phyloP scores from a whole-genome alignment of 2,888 invertebrate genomes.

The Ochropleura leucogaster region DNA sequence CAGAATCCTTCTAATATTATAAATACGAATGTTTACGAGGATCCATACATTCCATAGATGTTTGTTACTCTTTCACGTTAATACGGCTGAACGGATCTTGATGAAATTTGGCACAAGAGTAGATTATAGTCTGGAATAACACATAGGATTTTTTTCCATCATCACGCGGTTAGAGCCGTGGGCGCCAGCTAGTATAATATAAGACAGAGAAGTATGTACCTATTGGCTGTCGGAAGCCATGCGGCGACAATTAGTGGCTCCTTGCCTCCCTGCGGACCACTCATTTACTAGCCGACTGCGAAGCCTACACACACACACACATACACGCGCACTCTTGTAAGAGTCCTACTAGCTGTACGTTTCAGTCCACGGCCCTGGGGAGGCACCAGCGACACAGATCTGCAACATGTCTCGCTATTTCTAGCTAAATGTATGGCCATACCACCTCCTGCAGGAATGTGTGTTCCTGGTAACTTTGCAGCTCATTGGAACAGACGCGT shows the following conservation, averaged over 20 bases:
- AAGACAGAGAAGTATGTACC: not conserved
- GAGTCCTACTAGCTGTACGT: not conserved
- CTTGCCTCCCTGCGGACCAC: not conserved
- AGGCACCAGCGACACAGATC: not conserved
- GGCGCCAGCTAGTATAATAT: no score
- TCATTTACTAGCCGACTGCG: not conserved
- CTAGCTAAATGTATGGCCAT: not conserved
- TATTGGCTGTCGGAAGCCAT: not conserved
- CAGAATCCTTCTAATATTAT: no score
- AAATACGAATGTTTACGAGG: no score
- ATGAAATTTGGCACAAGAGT: no score
- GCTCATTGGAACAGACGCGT: conserved; percentile 1
- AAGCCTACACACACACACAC: not conserved
- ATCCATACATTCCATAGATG: no score
- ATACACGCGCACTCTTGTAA: not conserved
- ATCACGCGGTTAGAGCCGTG: no score
- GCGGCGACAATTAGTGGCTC: conserved; percentile 5
- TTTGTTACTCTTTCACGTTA: no score
- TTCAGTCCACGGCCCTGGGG: not conserved
- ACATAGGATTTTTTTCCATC: no score
- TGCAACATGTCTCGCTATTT: conserved; percentile 15
- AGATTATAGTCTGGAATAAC: no score
- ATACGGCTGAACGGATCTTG: no score
- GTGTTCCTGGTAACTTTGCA: conserved; percentile 3
- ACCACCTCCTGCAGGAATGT: not conserved